These are phyloP conservation scores for Brachypteracias leptosomus DNA, from an alignment of 2,113 vertebrate genomes.

Conservation along the genomic window DNA sequence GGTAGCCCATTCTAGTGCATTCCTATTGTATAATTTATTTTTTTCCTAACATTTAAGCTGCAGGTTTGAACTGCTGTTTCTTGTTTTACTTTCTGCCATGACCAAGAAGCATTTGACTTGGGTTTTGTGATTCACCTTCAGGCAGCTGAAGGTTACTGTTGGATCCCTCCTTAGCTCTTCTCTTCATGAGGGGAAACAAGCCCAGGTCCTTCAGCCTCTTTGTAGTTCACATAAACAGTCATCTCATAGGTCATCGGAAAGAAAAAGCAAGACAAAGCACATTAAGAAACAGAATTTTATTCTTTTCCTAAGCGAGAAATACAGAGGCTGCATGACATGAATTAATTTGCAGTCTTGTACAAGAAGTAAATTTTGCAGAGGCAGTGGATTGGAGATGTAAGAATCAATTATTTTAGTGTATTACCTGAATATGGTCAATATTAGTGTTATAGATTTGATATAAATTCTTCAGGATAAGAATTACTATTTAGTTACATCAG, in stretches of 20 bases:
- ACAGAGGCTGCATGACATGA: background rate
- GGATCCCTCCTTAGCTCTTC: background rate
- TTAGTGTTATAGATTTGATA: background rate
- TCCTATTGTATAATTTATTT: background rate
- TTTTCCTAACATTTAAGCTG: background rate
- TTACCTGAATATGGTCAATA: background rate
- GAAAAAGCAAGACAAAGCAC: background rate
- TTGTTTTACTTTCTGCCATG: background rate
- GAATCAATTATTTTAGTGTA: background rate
- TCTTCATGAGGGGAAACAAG: background rate
- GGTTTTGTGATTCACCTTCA: background rate
- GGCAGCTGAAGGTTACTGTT: background rate
- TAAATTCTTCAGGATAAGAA: background rate
- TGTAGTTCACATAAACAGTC: background rate
- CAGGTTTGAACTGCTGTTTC: background rate
- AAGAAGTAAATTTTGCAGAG: background rate
- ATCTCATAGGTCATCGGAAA: background rate
- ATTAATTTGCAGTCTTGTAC: background rate
- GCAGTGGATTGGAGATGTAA: background rate
- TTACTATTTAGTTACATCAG: background rate
- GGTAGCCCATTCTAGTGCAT: background rate
- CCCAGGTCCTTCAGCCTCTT: background rate
- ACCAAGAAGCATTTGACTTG: background rate
- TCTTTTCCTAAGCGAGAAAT: background rate
- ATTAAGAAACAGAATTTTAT: background rate